Conservation (phyloP, 2,797 vertebrate genomes). For the Pseudochromis fuscus region DNA sequence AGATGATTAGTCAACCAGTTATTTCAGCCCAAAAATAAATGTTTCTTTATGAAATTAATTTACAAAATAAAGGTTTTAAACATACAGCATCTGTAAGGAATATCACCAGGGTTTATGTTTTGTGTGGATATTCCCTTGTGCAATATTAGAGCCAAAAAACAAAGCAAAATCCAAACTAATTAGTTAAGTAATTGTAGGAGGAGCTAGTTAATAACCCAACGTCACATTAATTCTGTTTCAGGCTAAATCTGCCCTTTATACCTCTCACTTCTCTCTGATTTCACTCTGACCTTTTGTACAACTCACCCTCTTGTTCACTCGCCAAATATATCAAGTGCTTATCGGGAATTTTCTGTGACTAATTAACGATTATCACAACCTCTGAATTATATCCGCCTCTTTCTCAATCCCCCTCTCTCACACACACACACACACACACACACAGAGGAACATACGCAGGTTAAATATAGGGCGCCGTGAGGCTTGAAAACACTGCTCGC, state of each 20-base stretch:
- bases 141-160: neutral
- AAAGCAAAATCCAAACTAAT: neutral
- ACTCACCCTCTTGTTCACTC: constrained; percentile 1
- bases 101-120: neutral
- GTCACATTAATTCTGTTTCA: neutral
- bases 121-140: neutral
- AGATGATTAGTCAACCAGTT: no score
- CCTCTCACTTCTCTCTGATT: neutral
- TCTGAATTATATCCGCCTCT: neutral
- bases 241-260: neutral
- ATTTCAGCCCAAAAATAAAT: no score
- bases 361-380: constrained; percentile 19
- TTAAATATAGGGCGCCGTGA: constrained; percentile 42
- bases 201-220: neutral
- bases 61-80: neutral
- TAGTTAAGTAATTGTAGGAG: neutral
- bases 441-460: neutral
- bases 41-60: neutral
- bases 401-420: no score
- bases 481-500: constrained; percentile 20
- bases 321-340: neutral
- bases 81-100: neutral
- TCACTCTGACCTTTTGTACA: neutral
- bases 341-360: constrained; percentile 22
- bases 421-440: no score